Conservation (phyloP, 2,797 vertebrate genomes). For the Micrastur ruficollis region DNA sequence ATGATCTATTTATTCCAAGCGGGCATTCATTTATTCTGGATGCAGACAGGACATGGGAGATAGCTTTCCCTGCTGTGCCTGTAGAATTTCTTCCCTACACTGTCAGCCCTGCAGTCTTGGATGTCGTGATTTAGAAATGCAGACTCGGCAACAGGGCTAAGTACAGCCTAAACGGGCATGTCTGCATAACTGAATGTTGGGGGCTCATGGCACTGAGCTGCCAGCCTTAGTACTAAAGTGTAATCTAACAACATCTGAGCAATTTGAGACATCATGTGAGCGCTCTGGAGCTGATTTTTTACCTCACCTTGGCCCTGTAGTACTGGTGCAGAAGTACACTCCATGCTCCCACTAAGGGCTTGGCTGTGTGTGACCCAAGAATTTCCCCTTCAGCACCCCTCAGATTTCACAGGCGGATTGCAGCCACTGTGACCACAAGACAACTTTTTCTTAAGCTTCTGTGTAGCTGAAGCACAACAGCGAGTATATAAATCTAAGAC, state of each 20-base stretch:
- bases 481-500: not conserved
- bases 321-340: not conserved
- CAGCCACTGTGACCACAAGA: not conserved
- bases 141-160: not conserved
- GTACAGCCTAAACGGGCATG: rapidly evolving
- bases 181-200: rapidly evolving
- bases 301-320: not conserved
- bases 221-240: not conserved
- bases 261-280: rapidly evolving
- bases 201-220: not conserved
- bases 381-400: not conserved
- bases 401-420: not conserved
- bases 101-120: not conserved
- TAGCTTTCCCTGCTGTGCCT: not conserved
- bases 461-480: not conserved
- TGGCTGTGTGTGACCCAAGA: rapidly evolving
- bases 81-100: not conserved
- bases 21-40: not conserved
- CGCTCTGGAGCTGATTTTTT: not conserved
- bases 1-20: not conserved
- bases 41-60: not conserved
- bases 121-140: not conserved
- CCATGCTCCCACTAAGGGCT: rapidly evolving
- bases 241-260: not conserved
- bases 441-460: not conserved